Base-by-base conservation (phyloP, 2,888 invertebrate genomes). In the Chromoteleia sp. region DNA sequence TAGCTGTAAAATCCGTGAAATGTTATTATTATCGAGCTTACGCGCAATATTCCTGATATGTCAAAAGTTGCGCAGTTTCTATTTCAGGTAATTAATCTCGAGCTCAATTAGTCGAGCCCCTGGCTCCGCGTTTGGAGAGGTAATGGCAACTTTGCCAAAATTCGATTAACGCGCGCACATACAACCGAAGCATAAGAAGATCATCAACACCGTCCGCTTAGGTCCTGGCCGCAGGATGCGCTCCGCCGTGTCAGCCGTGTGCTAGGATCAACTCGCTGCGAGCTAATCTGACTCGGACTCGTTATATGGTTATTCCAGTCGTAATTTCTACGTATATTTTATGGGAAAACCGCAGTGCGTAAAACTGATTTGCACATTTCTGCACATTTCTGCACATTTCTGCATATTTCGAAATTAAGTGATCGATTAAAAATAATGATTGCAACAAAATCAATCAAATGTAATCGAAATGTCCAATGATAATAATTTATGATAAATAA, bases 21-120 rank as follows among this genome's bases (percentile, higher is more conserved):
- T 54, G 43, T 52, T 70, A 63, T 70, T 70, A 56, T 77, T 77
- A 63, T 61, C 70, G 17, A 25, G 61, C 70, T 68, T 52, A 61
- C 50, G 33, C 67, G 50, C 56, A 56, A 67, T 67, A 67, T 65
- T 67, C 58, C 39, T 54, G 48, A 65, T 58, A 39, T 58, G 45
- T 75, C 65, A 75, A 75, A 65, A 75, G 65, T 75, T 75, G 21
- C 30, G 21, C n/a, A 65, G 65, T 58, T 67, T 50, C 67, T 29
- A 30, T 48, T 67, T 50, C 56, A 39, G 45, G 67, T 67, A 52
- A 76, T 68, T 50, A 68, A 61, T 76, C 61, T 43, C 8, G 29
- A 19, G 61, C 36, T 61, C 68, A 76, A 68, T 76, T 68, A 76
- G 21, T 43, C 43, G 41, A 33, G 41, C 29, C 41, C 58, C 45